phyloP scores from a whole-genome alignment of 2,113 vertebrate genomes.

The Hystrix brachyura region DNA sequence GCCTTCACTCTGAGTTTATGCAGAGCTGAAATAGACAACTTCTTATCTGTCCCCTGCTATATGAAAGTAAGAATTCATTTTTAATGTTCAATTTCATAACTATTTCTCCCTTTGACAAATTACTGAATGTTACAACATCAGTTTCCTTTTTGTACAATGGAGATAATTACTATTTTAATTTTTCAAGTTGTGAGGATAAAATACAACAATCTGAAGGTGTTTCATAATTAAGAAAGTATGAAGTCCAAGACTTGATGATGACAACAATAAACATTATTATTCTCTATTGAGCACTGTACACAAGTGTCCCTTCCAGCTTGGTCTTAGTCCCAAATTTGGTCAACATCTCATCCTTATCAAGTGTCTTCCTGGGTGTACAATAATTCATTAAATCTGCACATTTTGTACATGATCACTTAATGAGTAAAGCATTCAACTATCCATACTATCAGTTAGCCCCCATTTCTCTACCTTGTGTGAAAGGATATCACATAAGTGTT shows the following conservation, averaged over 20 bases:
- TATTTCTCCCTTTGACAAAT: conserved; percentile 1
- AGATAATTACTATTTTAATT: conserved; percentile 30
- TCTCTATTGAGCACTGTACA: not conserved
- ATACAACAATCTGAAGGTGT: conserved; percentile 18
- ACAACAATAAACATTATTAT: not conserved
- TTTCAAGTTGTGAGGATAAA: not conserved
- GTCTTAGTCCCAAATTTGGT: not conserved
- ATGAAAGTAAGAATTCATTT: not conserved
- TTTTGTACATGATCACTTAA: conserved; percentile 56
- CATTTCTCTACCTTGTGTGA: conserved; percentile 21
- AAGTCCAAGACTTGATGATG: not conserved
- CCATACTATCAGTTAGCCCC: not conserved
- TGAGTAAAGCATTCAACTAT: not conserved
- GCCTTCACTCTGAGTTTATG: conserved; percentile 34
- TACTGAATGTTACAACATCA: conserved; percentile 3
- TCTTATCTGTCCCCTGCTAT: not conserved
- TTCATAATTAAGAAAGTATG: conserved; percentile 43
- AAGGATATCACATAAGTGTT: conserved; percentile 58
- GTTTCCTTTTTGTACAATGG: conserved; percentile 26
- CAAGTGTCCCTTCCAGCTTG: not conserved
- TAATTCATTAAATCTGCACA: conserved; percentile 7
- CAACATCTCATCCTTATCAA: conserved; percentile 6
- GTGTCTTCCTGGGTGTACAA: not conserved
- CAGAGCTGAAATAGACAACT: conserved; percentile 22
- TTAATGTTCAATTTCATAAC: not conserved